Evolutionary conservation across 2,797 vertebrate genomes (phyloP).

Genomic region (Phataginus tricuspis): DNA sequence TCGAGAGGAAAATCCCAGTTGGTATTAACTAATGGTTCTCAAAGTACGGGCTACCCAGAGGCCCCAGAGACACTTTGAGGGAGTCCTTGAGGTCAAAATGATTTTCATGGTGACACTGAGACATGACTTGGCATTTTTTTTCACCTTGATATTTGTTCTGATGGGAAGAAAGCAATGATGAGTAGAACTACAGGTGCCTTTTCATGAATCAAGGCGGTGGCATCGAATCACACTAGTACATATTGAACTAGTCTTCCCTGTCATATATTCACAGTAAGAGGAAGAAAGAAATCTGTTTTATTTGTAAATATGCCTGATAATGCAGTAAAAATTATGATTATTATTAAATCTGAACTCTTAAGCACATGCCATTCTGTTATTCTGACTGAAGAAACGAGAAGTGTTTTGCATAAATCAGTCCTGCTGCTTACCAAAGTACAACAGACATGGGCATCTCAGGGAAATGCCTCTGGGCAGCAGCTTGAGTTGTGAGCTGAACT

Average conservation of each 20-base stretch:
- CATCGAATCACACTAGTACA: not conserved
- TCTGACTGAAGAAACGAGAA: not conserved
- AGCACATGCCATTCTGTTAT: not conserved
- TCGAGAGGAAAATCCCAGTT: not conserved
- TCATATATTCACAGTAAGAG: not conserved
- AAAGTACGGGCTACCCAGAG: not conserved
- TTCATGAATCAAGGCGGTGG: not conserved
- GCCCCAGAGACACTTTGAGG: not conserved
- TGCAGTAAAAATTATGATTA: not conserved
- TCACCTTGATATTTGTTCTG: not conserved
- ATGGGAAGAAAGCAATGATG: not conserved
- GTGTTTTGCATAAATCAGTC: accelerated
- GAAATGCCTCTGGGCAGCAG: not conserved
- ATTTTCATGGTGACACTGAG: not conserved
- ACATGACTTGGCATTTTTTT: not conserved
- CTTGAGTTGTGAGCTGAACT: not conserved
- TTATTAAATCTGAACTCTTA: not conserved
- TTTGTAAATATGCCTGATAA: not conserved
- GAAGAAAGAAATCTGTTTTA: not conserved
- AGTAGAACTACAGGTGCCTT: not conserved
- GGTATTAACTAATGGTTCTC: not conserved
- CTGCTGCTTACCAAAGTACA: too few species aligned
- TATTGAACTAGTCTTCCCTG: not conserved
- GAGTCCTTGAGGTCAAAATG: not conserved
- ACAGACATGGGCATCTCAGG: too few species aligned